Evolutionary conservation across 2,888 invertebrate genomes (phyloP).

Genomic region (Apomyelois bistriatella): DNA sequence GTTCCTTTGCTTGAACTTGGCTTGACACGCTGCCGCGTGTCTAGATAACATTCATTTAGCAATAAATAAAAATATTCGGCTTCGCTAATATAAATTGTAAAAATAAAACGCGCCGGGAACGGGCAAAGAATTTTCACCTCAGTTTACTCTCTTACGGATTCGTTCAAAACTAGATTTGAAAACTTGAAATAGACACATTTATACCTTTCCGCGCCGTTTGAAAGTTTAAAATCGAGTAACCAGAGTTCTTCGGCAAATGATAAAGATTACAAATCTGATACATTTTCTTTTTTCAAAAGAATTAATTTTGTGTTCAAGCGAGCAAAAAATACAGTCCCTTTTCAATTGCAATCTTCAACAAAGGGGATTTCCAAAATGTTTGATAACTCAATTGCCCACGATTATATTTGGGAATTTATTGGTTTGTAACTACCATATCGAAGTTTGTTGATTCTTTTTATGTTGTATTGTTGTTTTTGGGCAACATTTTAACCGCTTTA

Average conservation of each 20-base stretch:
- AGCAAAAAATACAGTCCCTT: conserved; percentile 17
- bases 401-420: conserved; percentile 54
- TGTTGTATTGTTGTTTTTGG: neutral
- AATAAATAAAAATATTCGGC: too few relatives aligned
- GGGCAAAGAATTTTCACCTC: neutral
- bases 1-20: too few relatives aligned
- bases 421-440: conserved; percentile 44
- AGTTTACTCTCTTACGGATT: neutral
- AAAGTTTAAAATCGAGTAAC: conserved; percentile 23
- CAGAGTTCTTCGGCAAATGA: neutral
- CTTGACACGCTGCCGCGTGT: too few relatives aligned
- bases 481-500: too few relatives aligned
- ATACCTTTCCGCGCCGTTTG: neutral
- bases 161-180: neutral
- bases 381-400: conserved; percentile 63
- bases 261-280: neutral
- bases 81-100: too few relatives aligned
- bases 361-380: conserved; percentile 29
- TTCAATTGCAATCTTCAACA: neutral
- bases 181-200: neutral
- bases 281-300: neutral
- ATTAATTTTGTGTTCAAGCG: neutral
- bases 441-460: conserved; percentile 42
- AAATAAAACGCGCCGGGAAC: neutral
- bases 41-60: too few relatives aligned